Conservation (phyloP, 1,140 invertebrate genomes). For the Probaryconus sp. region DNA sequence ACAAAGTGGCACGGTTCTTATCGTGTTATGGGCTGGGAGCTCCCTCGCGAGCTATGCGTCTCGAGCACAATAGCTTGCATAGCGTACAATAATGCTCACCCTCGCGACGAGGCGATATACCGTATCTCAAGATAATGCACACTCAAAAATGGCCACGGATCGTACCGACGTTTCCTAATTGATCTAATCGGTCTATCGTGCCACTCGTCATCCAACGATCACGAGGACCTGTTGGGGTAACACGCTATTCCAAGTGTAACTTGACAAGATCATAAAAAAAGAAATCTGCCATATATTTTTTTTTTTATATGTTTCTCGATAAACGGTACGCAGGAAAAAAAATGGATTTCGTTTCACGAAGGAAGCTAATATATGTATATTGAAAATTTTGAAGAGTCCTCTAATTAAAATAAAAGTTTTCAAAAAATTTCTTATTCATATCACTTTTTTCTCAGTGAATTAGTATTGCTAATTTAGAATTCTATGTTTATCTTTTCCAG, state of each 20-base stretch:
- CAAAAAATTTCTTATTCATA: too few species aligned
- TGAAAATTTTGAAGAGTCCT: too few species aligned
- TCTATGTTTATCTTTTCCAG: too few species aligned
- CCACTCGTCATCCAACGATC: constrained; percentile 23
- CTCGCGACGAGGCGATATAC: constrained; percentile 64
- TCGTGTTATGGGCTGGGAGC: constrained; percentile 71
- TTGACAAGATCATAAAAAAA: constrained; percentile 38
- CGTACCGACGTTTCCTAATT: constrained; percentile 57
- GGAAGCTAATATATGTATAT: too few species aligned
- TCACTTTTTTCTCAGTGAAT: too few species aligned
- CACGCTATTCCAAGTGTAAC: constrained; percentile 2
- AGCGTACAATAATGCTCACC: constrained; percentile 74
- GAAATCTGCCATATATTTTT: too few species aligned
- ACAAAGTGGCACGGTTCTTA: constrained; percentile 78
- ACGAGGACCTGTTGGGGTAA: constrained; percentile 41
- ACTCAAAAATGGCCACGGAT: constrained; percentile 52
- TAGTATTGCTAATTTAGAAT: too few species aligned
- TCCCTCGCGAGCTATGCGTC: constrained; percentile 70
- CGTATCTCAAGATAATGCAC: constrained; percentile 76
- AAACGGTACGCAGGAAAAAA: too few species aligned
- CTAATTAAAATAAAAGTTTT: too few species aligned
- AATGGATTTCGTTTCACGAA: too few species aligned
- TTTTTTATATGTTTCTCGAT: too few species aligned
- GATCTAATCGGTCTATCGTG: constrained; percentile 58
- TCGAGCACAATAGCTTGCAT: constrained; percentile 74